A percentile compares a stretch with the other conserved stretches of the same genome.
Evolutionary conservation across 2,888 invertebrate species (phyloP).

Genomic region (Cotesia congregata): DNA sequence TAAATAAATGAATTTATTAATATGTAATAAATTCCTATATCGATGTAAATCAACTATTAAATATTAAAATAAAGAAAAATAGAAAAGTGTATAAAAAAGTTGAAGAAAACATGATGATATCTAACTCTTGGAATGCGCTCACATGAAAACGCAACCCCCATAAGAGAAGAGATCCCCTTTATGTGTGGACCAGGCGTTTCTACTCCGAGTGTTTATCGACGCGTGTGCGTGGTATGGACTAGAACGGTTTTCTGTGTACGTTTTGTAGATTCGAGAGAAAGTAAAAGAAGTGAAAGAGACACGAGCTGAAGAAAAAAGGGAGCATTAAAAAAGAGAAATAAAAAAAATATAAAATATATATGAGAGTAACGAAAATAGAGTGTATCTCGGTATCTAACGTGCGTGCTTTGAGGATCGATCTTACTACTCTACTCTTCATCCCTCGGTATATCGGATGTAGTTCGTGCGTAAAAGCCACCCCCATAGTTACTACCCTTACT

Average conservation of each 20-base stretch:
- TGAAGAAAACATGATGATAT: not conserved
- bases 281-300: slow-evolving; percentile 4
- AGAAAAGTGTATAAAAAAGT: not conserved
- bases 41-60: not conserved
- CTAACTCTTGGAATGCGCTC: slow-evolving; percentile 66
- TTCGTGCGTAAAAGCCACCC: slow-evolving; percentile 68
- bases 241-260: not conserved
- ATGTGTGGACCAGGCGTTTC: slow-evolving; percentile 37
- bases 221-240: slow-evolving; percentile 38
- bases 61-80: not conserved
- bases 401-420: slow-evolving; percentile 46
- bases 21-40: too few relatives aligned
- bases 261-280: slow-evolving; percentile 11
- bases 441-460: slow-evolving; percentile 60
- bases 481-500: slow-evolving; percentile 50
- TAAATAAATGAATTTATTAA: too few relatives aligned
- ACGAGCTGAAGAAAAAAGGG: slow-evolving; percentile 10
- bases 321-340: slow-evolving; percentile 8
- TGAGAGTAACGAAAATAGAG: slow-evolving; percentile 9
- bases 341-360: slow-evolving; percentile 28
- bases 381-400: slow-evolving; percentile 36
- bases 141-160: slow-evolving; percentile 65
- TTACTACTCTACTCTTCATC: slow-evolving; percentile 31
- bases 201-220: slow-evolving; percentile 47
- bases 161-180: slow-evolving; percentile 45